Percentiles rank a stretch among this genome's conserved stretches.
These are phyloP conservation scores for Blera fallax DNA, from an alignment of 2,888 invertebrate genomes.

Conservation along the genomic window DNA sequence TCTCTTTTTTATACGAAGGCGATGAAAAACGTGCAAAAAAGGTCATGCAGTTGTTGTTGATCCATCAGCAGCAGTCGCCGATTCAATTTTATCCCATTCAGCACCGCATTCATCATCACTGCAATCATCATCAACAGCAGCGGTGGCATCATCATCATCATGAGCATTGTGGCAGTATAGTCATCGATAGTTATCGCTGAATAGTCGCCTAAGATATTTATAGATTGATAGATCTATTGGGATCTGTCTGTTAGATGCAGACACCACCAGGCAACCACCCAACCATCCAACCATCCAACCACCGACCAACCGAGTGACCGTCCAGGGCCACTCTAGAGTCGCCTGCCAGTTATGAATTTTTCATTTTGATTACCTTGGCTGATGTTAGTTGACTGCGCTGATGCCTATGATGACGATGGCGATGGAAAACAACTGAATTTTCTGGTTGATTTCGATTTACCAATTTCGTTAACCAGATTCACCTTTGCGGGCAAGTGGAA, in stretches of 20 bases:
- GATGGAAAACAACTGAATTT: conserved; percentile 61
- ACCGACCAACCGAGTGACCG: conserved; percentile 17
- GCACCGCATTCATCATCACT: conserved; percentile 62
- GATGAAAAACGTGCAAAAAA: conserved; percentile 48
- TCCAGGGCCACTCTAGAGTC: conserved; percentile 33
- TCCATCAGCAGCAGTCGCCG: conserved; percentile 57
- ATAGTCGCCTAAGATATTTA: conserved; percentile 57
- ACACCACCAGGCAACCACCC: neutral
- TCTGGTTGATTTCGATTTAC: conserved; percentile 68
- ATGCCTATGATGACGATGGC: neutral
- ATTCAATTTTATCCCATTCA: conserved; percentile 66
- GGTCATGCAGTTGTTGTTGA: conserved; percentile 69
- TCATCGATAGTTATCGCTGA: conserved; percentile 23
- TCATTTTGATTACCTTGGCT: conserved; percentile 56
- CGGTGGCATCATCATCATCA: neutral
- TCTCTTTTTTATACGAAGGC: conserved; percentile 14
- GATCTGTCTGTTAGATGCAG: conserved; percentile 43
- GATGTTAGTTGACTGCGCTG: neutral
- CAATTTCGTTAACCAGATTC: conserved; percentile 70
- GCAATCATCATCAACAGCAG: conserved; percentile 34
- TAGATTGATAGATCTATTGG: conserved; percentile 66
- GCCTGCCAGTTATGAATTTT: conserved; percentile 64
- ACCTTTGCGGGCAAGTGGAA: conserved; percentile 70
- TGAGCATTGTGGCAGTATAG: conserved; percentile 4
- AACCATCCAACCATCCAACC: conserved; percentile 37